Evolutionary conservation across 1,140 invertebrate species (phyloP).

Genomic region (Dendroctonus ponderosae): DNA sequence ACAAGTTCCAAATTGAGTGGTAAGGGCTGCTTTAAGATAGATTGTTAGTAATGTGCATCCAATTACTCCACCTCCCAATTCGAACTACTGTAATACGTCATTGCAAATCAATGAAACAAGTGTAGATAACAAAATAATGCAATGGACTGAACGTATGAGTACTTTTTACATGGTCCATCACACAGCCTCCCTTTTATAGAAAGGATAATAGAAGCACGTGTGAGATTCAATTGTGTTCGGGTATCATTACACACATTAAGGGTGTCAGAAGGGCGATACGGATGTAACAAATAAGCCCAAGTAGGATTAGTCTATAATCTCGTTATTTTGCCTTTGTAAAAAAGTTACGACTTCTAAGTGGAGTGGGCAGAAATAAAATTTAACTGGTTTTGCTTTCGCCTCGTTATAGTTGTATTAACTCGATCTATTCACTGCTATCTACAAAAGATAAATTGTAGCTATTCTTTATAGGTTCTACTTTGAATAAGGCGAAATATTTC

Average conservation of each 20-base stretch:
- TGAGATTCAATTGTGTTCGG: slow-evolving; percentile 45
- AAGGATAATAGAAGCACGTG: slow-evolving; percentile 38
- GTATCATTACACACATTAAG: slow-evolving; percentile 43
- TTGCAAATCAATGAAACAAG: slow-evolving; percentile 16
- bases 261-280: slow-evolving; percentile 20
- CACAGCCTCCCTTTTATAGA: slow-evolving; percentile 15
- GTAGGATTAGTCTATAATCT: slow-evolving; percentile 28
- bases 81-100: background rate
- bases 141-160: slow-evolving; percentile 18
- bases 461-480: no score
- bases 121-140: slow-evolving; percentile 9
- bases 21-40: no score
- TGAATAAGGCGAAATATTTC: no score
- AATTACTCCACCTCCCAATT: no score
- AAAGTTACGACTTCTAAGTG: slow-evolving; percentile 9
- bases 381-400: no score
- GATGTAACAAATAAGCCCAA: slow-evolving; percentile 23
- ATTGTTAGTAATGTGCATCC: no score
- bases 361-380: background rate
- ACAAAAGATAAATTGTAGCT: no score
- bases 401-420: no score
- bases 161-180: slow-evolving; percentile 35
- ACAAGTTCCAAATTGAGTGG: no score
- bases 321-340: slow-evolving; percentile 10
- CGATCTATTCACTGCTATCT: no score